phyloP scores from a whole-genome alignment of 2,888 invertebrate genomes.

The Stegophylla sp. region DNA sequence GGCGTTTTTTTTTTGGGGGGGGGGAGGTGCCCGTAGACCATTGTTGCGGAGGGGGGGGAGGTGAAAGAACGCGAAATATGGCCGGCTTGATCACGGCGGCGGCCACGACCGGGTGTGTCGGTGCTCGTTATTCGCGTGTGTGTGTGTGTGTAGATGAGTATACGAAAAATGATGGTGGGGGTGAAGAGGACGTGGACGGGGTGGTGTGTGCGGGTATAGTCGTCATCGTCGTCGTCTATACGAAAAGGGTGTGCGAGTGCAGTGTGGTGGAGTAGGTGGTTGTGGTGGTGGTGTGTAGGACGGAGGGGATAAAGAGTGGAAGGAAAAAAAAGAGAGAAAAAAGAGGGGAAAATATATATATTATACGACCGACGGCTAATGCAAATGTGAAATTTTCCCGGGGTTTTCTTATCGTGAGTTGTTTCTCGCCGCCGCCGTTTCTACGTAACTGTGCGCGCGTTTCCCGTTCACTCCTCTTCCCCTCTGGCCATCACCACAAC shows the following conservation, averaged over 20 bases:
- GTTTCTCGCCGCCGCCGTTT: background rate
- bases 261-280: background rate
- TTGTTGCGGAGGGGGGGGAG: too few species aligned
- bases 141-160: background rate
- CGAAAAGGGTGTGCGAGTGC: background rate
- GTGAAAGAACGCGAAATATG: constrained; percentile 31
- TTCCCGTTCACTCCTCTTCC: background rate
- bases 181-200: background rate
- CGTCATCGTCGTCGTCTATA: background rate
- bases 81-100: background rate
- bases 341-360: constrained; percentile 15
- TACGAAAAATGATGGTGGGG: background rate
- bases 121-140: background rate
- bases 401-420: constrained; percentile 52
- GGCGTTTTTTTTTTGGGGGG: too few species aligned
- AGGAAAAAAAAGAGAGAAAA: background rate
- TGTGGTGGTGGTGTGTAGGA: background rate
- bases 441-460: background rate
- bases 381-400: constrained; percentile 58
- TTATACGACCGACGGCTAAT: constrained; percentile 42
- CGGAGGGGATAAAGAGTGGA: background rate
- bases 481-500: background rate
- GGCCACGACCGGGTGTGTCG: background rate
- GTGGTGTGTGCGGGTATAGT: background rate
- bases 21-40: too few species aligned